phyloP scores from a whole-genome alignment of 2,888 invertebrate species.

The Drosophila limbata region DNA sequence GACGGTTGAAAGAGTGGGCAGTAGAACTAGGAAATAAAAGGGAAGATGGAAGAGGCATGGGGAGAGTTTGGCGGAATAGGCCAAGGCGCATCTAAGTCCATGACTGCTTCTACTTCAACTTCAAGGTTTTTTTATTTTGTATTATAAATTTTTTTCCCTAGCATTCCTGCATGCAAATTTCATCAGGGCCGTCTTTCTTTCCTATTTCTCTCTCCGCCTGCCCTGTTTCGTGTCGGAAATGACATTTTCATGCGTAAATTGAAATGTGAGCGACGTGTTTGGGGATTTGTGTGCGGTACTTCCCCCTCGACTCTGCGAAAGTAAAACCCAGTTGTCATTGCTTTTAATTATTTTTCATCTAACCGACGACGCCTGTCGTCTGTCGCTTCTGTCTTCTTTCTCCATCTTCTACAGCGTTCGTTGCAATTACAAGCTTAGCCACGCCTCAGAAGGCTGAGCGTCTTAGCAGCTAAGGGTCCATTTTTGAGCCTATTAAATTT shows the following conservation, averaged over 20 bases:
- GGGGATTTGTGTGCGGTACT: constrained; percentile 60
- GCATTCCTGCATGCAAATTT: constrained; percentile 81
- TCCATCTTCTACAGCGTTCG: constrained; percentile 1
- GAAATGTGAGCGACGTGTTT: constrained; percentile 83
- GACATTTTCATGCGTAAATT: constrained; percentile 84
- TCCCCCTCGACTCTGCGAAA: constrained; percentile 27
- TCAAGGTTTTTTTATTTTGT: constrained; percentile 12
- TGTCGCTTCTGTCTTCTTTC: constrained; percentile 4
- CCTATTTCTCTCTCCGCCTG: background rate
- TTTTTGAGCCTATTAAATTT: constrained; percentile 45
- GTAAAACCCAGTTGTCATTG: constrained; percentile 74
- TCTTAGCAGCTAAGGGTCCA: constrained; percentile 7
- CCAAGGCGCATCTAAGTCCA: constrained; percentile 30
- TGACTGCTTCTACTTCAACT: constrained; percentile 37
- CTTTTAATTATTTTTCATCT: constrained; percentile 75
- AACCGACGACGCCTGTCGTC: constrained; percentile 20
- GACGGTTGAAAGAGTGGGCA: constrained; percentile 19
- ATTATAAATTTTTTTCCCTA: constrained; percentile 28
- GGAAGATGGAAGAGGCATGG: constrained; percentile 10
- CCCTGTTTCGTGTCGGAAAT: constrained; percentile 66
- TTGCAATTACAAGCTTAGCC: constrained; percentile 56
- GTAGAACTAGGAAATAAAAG: background rate
- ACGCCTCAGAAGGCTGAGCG: constrained; percentile 19
- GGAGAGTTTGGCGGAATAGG: constrained; percentile 4
- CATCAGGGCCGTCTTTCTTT: constrained; percentile 16